A percentile compares a stretch with the other conserved stretches of the same genome.
Evolutionary conservation across 2,888 invertebrate species (phyloP).

Genomic region (Cephus rjabovi): DNA sequence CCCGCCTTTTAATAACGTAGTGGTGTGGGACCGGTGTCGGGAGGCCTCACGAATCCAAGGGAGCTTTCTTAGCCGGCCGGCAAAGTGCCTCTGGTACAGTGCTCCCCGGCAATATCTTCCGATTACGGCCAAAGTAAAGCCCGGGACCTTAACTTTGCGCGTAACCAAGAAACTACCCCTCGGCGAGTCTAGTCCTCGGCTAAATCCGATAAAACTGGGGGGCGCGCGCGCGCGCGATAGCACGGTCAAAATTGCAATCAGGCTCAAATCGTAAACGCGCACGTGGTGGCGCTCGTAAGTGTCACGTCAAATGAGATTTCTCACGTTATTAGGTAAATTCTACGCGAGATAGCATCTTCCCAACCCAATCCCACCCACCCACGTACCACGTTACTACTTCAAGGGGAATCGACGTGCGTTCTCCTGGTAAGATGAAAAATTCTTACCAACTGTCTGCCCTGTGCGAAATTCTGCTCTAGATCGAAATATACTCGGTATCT

Average conservation of each 20-base stretch:
- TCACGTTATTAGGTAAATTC: neutral
- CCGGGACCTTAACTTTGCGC: slow-evolving; percentile 50
- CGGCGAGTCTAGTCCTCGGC: slow-evolving; percentile 25
- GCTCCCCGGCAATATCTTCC: slow-evolving; percentile 65
- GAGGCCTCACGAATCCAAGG: slow-evolving; percentile 43
- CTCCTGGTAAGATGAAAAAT: neutral
- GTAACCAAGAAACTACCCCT: slow-evolving; percentile 39
- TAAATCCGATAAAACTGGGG: slow-evolving; percentile 48
- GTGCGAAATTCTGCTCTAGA: neutral
- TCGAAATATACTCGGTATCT: neutral
- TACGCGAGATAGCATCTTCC: neutral
- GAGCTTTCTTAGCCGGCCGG: slow-evolving; percentile 62
- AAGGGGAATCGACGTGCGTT: neutral
- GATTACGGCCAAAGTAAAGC: slow-evolving; percentile 66
- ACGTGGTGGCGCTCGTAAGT: slow-evolving; percentile 2
- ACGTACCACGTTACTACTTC: neutral
- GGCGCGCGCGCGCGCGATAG: slow-evolving; percentile 33
- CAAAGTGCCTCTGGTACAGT: slow-evolving; percentile 64
- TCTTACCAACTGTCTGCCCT: neutral
- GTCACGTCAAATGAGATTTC: neutral
- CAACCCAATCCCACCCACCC: no score
- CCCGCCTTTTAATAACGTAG: slow-evolving; percentile 62
- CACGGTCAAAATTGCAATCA: slow-evolving; percentile 56
- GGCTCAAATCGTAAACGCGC: slow-evolving; percentile 42
- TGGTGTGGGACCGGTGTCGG: slow-evolving; percentile 49